Evolutionary conservation across 2,888 invertebrate genomes (phyloP), one percentile per base, ranked within the genome.

Genomic region (Patella depressa): DNA sequence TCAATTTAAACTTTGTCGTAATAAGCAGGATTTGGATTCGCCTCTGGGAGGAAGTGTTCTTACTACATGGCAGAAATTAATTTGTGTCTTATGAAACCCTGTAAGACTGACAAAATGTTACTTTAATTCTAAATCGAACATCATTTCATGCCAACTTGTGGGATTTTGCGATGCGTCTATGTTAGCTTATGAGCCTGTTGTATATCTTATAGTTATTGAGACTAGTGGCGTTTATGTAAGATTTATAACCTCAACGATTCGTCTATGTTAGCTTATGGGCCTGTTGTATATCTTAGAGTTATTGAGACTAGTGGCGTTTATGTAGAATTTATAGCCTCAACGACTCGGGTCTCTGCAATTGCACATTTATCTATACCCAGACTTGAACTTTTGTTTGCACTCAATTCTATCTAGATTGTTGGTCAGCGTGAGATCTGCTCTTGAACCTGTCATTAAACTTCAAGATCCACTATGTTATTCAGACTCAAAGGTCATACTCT

Each of bases 161-260:
- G 65, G 65, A 65, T 65, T 65, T 65, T 65, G n/a, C 24, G 65
- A 65, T 19, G 65, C 65, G 9, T 65, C 65, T 65, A n/a, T 19
- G 24, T 65, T 24, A 3, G 65, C 65, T 24, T 24, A 24, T 24
- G 24, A 1, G 24, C 24, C 24, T 24, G 24, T 24, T 24, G 24
- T 24, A 24, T 24, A 24, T 24, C 24, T 24, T 24, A 24, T 0
- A 24, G 24, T 24, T 24, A 24, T 1, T 24, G 24, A 24, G 24
- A 24, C 24, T 24, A 24, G 24, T 24, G 24, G 24, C 24, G 24
- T 24, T 24, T 24, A 24, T 24, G 24, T 24, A 24, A 24, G 24
- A 24, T 24, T 24, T 24, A 15, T 59, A 17, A n/a, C 59, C 19
- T 59, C 59, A 59, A 59, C 9, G 19, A 59, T 2, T 17, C 17